Conservation (phyloP, 2,113 vertebrate species). For the Aegithalos caudatus region DNA sequence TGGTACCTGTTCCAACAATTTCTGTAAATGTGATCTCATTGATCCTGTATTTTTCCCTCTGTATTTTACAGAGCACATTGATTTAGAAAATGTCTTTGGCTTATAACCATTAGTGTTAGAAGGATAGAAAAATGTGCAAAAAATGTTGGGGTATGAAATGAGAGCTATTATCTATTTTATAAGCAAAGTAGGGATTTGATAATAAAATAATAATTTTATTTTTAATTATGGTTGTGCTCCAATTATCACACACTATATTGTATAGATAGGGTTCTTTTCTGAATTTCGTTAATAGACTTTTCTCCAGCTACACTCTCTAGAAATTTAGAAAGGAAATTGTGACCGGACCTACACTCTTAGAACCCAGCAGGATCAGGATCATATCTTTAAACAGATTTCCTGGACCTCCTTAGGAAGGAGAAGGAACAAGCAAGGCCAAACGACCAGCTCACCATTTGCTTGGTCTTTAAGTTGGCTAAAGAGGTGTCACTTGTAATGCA, state of each 20-base stretch:
- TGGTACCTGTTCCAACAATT: background rate
- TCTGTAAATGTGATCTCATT: background rate
- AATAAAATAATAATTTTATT: background rate
- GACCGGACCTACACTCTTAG: background rate
- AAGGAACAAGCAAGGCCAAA: fast-evolving
- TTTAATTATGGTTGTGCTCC: background rate
- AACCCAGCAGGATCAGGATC: background rate
- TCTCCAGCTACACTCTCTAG: background rate
- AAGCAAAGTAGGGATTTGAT: background rate
- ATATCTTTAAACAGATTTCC: background rate
- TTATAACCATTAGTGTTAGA: background rate
- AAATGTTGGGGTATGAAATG: background rate
- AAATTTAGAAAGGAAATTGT: background rate
- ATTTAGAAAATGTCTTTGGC: background rate
- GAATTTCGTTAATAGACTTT: background rate
- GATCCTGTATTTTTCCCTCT: background rate
- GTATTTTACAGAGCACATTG: background rate
- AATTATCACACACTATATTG: background rate
- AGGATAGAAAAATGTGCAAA: background rate
- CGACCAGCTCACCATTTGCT: fast-evolving
- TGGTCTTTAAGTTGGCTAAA: background rate
- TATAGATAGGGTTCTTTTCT: background rate
- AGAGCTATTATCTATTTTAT: background rate
- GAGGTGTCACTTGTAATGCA: background rate
- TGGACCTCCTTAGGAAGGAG: background rate